Conservation (phyloP, 1,140 invertebrate species). For the Drosophila kepulauana region DNA sequence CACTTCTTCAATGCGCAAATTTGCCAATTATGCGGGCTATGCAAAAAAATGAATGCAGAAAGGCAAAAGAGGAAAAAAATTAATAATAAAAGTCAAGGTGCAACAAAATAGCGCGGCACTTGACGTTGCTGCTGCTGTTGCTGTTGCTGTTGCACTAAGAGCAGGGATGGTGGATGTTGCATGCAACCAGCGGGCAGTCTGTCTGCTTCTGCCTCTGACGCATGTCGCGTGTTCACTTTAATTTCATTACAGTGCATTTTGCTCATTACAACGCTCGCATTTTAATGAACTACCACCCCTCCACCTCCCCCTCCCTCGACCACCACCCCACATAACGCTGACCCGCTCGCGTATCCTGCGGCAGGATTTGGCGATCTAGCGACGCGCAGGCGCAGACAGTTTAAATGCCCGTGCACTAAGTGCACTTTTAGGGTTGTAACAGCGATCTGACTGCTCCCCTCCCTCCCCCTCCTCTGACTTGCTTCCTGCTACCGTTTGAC, state of each 20-base stretch:
- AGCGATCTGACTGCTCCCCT: not conserved
- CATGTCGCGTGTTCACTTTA: slow-evolving; percentile 72
- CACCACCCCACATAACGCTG: not conserved
- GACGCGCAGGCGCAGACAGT: slow-evolving; percentile 78
- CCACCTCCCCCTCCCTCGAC: slow-evolving; percentile 8
- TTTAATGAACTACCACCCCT: slow-evolving; percentile 68
- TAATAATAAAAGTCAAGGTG: slow-evolving; percentile 72
- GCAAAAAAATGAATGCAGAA: slow-evolving; percentile 21
- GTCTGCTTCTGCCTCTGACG: not conserved
- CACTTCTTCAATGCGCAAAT: slow-evolving; percentile 60
- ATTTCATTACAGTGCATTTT: slow-evolving; percentile 79
- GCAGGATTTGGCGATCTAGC: slow-evolving; percentile 56
- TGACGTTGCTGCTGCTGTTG: slow-evolving; percentile 43
- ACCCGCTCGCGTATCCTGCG: slow-evolving; percentile 29
- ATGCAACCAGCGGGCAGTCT: slow-evolving; percentile 71
- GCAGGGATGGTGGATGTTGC: slow-evolving; percentile 19
- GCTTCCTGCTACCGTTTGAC: slow-evolving; percentile 50
- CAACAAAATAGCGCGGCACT: slow-evolving; percentile 75
- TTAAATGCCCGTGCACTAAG: slow-evolving; percentile 64
- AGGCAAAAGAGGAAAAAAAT: slow-evolving; percentile 28
- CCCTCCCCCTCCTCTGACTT: not conserved
- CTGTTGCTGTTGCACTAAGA: not conserved
- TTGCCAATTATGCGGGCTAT: slow-evolving; percentile 76
- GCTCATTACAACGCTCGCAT: slow-evolving; percentile 73
- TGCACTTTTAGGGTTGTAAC: slow-evolving; percentile 56